Evolutionary conservation across 2,888 invertebrate species (phyloP).

Genomic region (Xanthorhoe spadicearia): DNA sequence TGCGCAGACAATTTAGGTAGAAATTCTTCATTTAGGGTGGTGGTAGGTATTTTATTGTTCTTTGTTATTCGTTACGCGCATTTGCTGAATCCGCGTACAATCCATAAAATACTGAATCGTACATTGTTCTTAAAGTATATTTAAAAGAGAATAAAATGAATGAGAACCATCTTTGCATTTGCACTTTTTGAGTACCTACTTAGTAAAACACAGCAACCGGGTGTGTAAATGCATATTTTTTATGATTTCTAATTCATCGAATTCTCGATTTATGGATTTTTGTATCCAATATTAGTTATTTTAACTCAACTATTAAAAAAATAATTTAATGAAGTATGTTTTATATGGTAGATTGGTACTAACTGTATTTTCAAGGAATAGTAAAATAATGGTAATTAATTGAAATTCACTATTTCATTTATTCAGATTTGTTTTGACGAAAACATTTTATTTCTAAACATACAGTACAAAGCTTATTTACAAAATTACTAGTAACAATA

Average conservation of each 20-base stretch:
- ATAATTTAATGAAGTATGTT: no score
- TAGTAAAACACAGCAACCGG: no score
- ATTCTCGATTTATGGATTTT: no score
- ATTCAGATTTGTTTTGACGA: conserved; percentile 52
- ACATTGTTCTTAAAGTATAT: background rate
- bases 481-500: conserved; percentile 45
- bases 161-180: no score
- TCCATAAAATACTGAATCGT: background rate
- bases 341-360: no score
- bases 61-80: conserved; percentile 6
- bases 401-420: conserved; percentile 54
- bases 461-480: conserved; percentile 66
- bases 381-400: conserved; percentile 4
- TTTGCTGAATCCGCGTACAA: conserved; percentile 1
- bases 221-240: no score
- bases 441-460: conserved; percentile 49
- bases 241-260: no score
- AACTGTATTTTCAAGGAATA: background rate
- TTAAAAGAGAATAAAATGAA: no score
- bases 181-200: no score
- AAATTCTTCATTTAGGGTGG: conserved; percentile 6
- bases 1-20: background rate
- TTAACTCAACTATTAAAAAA: no score
- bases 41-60: conserved; percentile 8
- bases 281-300: no score